These are phyloP conservation scores for Phenacoccus solenopsis DNA, from an alignment of 1,140 invertebrate species.

Conservation along the genomic window DNA sequence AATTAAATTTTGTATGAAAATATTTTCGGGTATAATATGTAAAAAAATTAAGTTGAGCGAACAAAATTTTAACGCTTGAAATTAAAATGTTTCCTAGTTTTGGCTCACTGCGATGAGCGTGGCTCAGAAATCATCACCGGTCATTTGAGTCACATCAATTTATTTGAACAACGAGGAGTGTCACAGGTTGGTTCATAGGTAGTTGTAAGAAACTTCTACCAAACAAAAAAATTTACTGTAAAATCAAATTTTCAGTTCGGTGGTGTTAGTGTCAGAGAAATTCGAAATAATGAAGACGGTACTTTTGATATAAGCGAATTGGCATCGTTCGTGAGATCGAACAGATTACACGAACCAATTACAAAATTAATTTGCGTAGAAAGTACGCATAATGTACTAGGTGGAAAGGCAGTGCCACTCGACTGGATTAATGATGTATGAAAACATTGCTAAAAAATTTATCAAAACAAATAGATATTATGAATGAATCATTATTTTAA, in stretches of 20 bases:
- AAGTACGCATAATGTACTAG: conserved; percentile 83
- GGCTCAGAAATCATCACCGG: conserved; percentile 79
- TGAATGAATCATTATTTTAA: neutral
- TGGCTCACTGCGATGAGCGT: conserved; percentile 67
- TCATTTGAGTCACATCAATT: conserved; percentile 63
- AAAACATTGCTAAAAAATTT: neutral
- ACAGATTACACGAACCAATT: conserved; percentile 56
- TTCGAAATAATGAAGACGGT: conserved; percentile 68
- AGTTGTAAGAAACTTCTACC: neutral
- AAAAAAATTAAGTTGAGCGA: too few species aligned
- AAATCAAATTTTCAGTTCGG: conserved; percentile 54
- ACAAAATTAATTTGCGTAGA: conserved; percentile 74
- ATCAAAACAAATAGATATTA: neutral
- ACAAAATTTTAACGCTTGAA: too few species aligned
- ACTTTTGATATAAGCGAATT: conserved; percentile 69
- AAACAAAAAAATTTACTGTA: too few species aligned
- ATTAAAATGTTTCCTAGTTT: conserved; percentile 50
- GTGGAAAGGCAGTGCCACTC: conserved; percentile 68
- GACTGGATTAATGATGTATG: conserved; percentile 59
- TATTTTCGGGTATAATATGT: neutral
- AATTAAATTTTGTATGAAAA: neutral
- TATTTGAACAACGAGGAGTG: conserved; percentile 71
- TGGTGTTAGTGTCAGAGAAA: conserved; percentile 55
- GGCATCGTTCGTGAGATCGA: conserved; percentile 27
- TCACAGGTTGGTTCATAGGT: conserved; percentile 39